phyloP scores from a whole-genome alignment of 1,140 invertebrate genomes.

The Bombyx mandarina region DNA sequence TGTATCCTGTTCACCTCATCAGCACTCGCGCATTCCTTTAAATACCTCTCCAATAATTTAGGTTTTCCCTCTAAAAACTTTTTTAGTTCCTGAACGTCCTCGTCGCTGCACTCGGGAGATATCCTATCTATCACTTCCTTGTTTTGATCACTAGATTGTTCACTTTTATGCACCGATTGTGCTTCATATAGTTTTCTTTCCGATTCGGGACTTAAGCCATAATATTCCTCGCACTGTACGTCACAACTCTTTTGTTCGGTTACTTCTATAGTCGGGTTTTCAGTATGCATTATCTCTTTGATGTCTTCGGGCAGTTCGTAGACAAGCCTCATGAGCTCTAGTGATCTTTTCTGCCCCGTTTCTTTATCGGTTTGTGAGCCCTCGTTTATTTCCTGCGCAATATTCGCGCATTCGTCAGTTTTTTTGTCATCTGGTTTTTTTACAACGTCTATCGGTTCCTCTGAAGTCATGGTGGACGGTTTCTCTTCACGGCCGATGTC shows the following conservation, averaged over 20 bases:
- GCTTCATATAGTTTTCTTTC: slow-evolving; percentile 54
- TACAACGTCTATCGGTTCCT: slow-evolving; percentile 53
- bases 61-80: slow-evolving; percentile 48
- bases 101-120: slow-evolving; percentile 50
- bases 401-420: slow-evolving; percentile 30
- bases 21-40: slow-evolving; percentile 78
- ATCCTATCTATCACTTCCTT: slow-evolving; percentile 49
- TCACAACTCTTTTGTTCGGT: slow-evolving; percentile 64
- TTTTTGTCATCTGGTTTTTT: slow-evolving; percentile 49
- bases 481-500: slow-evolving; percentile 10
- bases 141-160: slow-evolving; percentile 46
- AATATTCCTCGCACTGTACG: slow-evolving; percentile 41
- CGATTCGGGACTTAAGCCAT: slow-evolving; percentile 22
- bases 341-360: slow-evolving; percentile 32
- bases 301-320: slow-evolving; percentile 62
- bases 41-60: slow-evolving; percentile 75
- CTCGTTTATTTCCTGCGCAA: slow-evolving; percentile 29
- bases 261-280: slow-evolving; percentile 59
- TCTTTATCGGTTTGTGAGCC: slow-evolving; percentile 33
- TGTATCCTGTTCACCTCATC: slow-evolving; percentile 74
- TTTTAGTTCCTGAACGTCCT: slow-evolving; percentile 51
- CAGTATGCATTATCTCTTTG: slow-evolving; percentile 25
- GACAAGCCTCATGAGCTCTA: slow-evolving; percentile 64
- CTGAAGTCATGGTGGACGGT: slow-evolving; percentile 57
- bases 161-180: slow-evolving; percentile 42